A percentile compares a stretch with the other conserved stretches of the same genome.
Evolutionary conservation across 37 sponge, comb jelly and placozoan species (phyloP).

Genomic region (Oscarella lobularis): DNA sequence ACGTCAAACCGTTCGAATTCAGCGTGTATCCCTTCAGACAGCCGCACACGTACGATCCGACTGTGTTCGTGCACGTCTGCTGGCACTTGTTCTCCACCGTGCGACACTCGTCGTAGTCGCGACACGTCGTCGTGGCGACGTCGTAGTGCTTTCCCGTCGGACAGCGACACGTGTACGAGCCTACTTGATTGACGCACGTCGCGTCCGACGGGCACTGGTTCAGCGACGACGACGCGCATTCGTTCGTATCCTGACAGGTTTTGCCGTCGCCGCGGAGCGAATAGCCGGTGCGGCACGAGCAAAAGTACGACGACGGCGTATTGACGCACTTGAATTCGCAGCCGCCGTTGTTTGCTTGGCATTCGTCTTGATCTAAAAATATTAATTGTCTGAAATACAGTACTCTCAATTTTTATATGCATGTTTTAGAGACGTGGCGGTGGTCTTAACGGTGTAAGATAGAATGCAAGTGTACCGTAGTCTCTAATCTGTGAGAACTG

Average conservation of each 20-base stretch:
- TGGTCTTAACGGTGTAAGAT: too few relatives aligned
- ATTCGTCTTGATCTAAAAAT: not conserved
- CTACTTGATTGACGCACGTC: not conserved
- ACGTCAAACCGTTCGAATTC: not conserved
- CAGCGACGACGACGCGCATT: not conserved
- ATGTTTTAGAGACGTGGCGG: too few relatives aligned
- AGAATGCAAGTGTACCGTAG: too few relatives aligned
- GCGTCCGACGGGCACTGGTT: not conserved
- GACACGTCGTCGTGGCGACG: not conserved
- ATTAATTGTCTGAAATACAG: too few relatives aligned
- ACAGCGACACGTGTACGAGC: not conserved
- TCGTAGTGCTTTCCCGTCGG: not conserved
- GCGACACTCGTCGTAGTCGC: not conserved
- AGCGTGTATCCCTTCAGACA: not conserved
- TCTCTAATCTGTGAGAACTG: too few relatives aligned
- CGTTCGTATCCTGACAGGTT: not conserved
- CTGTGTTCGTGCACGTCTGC: not conserved
- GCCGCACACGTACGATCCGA: not conserved
- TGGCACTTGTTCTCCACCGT: not conserved
- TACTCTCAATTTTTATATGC: too few relatives aligned
- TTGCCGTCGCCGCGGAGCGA: not conserved
- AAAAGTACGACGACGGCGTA: not conserved
- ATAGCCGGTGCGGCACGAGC: not conserved
- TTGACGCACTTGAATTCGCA: constrained; percentile 43
- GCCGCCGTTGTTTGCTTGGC: constrained; percentile 38